phyloP scores from a whole-genome alignment of 2,888 invertebrate species.

The Dryobota labecula region DNA sequence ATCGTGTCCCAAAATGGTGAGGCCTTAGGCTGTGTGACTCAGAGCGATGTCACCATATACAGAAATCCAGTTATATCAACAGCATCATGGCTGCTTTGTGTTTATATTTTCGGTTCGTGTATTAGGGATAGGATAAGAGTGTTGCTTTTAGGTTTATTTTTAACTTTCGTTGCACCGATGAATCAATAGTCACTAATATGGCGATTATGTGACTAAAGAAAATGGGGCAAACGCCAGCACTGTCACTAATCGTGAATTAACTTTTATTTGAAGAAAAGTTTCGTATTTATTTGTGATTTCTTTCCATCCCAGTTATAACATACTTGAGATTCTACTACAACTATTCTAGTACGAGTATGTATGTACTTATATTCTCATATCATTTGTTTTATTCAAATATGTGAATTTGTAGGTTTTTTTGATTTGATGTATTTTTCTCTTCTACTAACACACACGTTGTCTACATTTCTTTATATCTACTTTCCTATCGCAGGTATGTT shows the following conservation, averaged over 20 bases:
- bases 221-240: neutral
- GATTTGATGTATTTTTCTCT: too few relatives aligned
- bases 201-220: neutral
- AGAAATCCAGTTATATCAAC: slow-evolving; percentile 57
- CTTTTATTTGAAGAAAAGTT: neutral
- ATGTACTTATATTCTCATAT: too few relatives aligned
- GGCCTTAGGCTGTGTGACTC: slow-evolving; percentile 55
- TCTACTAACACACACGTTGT: too few relatives aligned
- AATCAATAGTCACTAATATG: slow-evolving; percentile 1
- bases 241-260: neutral
- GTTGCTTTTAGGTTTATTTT: slow-evolving; percentile 32
- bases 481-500: too few relatives aligned
- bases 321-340: neutral
- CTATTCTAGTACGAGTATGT: too few relatives aligned
- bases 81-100: slow-evolving; percentile 45
- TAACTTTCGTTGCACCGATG: neutral
- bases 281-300: neutral
- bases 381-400: too few relatives aligned
- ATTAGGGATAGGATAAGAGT: slow-evolving; percentile 10
- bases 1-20: slow-evolving; percentile 54
- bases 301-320: neutral
- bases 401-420: too few relatives aligned
- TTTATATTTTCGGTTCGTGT: slow-evolving; percentile 24
- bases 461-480: too few relatives aligned
- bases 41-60: slow-evolving; percentile 41